phyloP scores from a whole-genome alignment of 2,797 vertebrate species.

The Psittacula derbiana region DNA sequence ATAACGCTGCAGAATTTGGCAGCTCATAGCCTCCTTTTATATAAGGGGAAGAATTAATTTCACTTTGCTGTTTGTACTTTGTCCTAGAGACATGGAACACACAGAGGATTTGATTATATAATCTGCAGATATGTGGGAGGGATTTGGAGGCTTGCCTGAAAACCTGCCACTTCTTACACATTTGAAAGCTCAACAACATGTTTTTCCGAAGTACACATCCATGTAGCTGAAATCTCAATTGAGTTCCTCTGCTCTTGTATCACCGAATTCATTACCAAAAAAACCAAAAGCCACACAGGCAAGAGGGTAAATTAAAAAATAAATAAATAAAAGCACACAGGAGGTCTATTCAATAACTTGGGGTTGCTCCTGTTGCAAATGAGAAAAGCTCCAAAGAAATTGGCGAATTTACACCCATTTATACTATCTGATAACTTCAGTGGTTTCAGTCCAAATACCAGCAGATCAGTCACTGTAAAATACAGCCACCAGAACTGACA shows the following conservation, averaged over 20 bases:
- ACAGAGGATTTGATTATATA: constrained; percentile 22
- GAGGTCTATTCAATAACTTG: background rate
- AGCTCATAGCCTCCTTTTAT: background rate
- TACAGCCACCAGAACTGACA: background rate
- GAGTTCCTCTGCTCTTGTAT: background rate
- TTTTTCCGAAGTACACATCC: background rate
- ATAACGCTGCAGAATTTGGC: background rate
- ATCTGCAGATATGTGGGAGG: constrained; percentile 15
- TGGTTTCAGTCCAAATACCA: constrained; percentile 15
- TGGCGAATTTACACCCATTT: background rate
- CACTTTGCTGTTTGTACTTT: constrained; percentile 36
- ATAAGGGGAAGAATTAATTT: constrained; percentile 2
- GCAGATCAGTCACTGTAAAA: background rate
- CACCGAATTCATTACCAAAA: background rate
- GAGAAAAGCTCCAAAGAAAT: background rate
- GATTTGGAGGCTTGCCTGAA: constrained; percentile 24
- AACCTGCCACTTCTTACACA: background rate
- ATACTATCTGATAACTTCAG: background rate
- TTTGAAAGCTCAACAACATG: background rate
- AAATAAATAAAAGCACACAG: background rate
- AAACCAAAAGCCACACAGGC: background rate
- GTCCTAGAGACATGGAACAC: constrained; percentile 14
- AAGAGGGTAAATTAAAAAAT: background rate
- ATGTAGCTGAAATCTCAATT: background rate
- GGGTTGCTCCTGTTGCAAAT: background rate